These are phyloP conservation scores for Cygnus atratus DNA, from an alignment of 2,113 vertebrate species.

Conservation along the genomic window DNA sequence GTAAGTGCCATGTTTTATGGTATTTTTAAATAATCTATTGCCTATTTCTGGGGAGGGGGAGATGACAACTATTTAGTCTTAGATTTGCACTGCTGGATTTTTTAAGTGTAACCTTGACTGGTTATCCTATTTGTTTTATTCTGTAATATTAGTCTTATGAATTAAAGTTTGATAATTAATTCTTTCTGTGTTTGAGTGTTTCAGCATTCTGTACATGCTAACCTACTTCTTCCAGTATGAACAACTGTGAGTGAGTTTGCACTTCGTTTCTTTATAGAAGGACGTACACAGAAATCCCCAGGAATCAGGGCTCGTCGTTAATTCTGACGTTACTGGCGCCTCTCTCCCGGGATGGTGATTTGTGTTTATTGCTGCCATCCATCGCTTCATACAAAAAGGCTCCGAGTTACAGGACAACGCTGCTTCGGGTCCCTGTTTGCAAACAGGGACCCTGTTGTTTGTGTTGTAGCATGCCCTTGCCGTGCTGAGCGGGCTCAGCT, in stretches of 20 bases:
- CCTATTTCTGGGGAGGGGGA: slow-evolving; percentile 63
- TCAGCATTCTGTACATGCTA: fast-evolving
- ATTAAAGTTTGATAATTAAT: slow-evolving; percentile 84
- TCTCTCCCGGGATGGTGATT: fast-evolving
- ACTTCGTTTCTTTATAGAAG: background rate
- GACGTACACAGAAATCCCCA: background rate
- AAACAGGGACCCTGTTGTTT: too few species aligned
- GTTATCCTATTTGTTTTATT: slow-evolving; percentile 77
- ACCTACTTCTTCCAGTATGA: background rate
- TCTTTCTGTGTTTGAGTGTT: background rate
- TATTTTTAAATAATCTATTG: slow-evolving; percentile 72
- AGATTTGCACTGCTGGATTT: slow-evolving; percentile 79
- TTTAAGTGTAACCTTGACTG: slow-evolving; percentile 77
- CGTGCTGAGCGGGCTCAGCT: fast-evolving
- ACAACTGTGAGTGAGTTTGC: background rate
- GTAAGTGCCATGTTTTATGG: slow-evolving; percentile 68
- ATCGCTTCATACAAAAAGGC: fast-evolving
- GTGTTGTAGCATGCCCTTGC: too few species aligned
- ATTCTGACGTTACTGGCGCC: fast-evolving
- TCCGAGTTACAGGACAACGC: fast-evolving
- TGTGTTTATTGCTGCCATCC: fast-evolving
- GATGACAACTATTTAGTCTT: slow-evolving; percentile 74
- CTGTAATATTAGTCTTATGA: slow-evolving; percentile 78
- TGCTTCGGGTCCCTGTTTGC: background rate
- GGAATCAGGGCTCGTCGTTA: fast-evolving